Percentiles rank a stretch among this genome's conserved stretches.
These are phyloP conservation scores for Mythimna albipuncta DNA, from an alignment of 2,888 invertebrate species.

Conservation along the genomic window DNA sequence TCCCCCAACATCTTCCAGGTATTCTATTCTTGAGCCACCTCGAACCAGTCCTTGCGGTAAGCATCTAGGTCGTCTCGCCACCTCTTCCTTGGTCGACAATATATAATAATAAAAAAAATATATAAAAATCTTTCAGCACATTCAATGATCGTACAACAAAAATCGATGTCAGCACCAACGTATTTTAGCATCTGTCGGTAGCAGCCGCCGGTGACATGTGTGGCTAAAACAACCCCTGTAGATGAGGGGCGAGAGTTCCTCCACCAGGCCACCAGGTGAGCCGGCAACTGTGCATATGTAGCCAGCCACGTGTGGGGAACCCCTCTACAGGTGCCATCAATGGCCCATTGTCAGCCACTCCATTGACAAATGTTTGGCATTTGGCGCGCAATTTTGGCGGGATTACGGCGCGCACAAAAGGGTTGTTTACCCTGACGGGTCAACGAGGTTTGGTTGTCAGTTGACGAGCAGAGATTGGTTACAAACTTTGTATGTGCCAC, in stretches of 20 bases:
- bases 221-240: constrained; percentile 81
- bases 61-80: too few species aligned
- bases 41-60: too few species aligned
- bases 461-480: constrained; percentile 54
- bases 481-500: constrained; percentile 38
- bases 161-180: constrained; percentile 86
- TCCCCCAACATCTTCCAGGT: too few species aligned
- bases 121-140: constrained; percentile 50
- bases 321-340: constrained; percentile 89
- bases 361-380: constrained; percentile 86
- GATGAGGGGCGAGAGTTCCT: constrained; percentile 85
- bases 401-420: constrained; percentile 73
- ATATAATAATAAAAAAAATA: too few species aligned
- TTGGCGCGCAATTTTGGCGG: constrained; percentile 86
- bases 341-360: constrained; percentile 82
- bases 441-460: constrained; percentile 62
- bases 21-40: too few species aligned
- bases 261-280: constrained; percentile 90
- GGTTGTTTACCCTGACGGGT: constrained; percentile 77
- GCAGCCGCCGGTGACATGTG: constrained; percentile 89
- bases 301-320: constrained; percentile 87
- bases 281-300: constrained; percentile 79
- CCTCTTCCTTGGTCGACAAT: too few species aligned
- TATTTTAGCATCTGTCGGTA: constrained; percentile 90
- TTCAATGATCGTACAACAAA: constrained; percentile 76